A percentile compares a stretch with the other conserved stretches of the same genome.
These are phyloP conservation scores for Scalopus aquaticus DNA, from an alignment of 2,113 vertebrate species.

Conservation along the genomic window DNA sequence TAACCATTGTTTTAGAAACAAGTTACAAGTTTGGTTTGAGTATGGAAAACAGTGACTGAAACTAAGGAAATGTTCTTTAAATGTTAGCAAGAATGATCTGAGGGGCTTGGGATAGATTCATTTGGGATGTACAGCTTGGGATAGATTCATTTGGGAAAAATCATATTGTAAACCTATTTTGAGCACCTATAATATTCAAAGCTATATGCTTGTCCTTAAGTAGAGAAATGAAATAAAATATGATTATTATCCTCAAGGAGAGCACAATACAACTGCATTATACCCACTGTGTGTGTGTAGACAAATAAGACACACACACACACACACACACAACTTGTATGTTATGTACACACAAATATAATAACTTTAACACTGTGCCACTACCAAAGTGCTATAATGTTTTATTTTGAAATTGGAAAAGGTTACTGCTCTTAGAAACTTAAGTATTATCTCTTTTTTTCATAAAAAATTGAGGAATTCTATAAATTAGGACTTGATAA, in stretches of 20 bases:
- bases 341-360: neutral
- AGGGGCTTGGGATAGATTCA: neutral
- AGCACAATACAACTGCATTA: neutral
- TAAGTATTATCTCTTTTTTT: neutral
- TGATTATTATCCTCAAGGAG: neutral
- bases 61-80: neutral
- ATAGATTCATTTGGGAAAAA: neutral
- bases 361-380: neutral
- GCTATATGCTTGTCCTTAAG: neutral
- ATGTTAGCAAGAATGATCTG: neutral
- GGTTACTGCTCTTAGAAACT: neutral
- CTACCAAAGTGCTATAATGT: neutral
- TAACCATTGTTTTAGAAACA: neutral
- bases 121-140: neutral
- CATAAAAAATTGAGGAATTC: neutral
- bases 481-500: conserved; percentile 48
- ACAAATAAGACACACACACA: too few relatives aligned
- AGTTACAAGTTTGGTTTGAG: neutral
- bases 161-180: neutral
- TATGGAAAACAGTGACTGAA: neutral
- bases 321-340: neutral
- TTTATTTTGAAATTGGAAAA: neutral
- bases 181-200: neutral
- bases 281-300: neutral
- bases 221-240: neutral